Evolutionary conservation across 2,888 invertebrate species (phyloP), one percentile per base, ranked within the genome.

Genomic region (Galerucella calmariensis): DNA sequence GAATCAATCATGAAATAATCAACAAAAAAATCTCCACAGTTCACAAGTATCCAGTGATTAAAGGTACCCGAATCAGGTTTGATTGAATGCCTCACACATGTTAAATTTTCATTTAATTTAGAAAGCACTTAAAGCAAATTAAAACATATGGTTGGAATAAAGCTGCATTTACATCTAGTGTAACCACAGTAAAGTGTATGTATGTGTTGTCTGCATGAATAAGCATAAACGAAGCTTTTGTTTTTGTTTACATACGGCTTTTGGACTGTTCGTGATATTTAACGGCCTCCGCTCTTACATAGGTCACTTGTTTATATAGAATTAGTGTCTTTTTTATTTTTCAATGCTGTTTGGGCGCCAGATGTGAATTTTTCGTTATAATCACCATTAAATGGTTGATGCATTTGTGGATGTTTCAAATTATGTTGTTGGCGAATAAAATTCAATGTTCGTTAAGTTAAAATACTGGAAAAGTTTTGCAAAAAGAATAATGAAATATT

Each of bases 91-190:
- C n/a, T n/a, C 46, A 71, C 62, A 71, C 71, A 65, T 71, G 71
- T 71, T 53, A 71, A 71, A 65, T 65, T 71, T 71, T 71, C 71
- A 65, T 71, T 71, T 65, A 65, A 71, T 71, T 71, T 71, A 71
- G 58, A 71, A 71, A 71, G 56, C 71, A 71, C 71, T 71, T 71
- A 71, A 56, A 56, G n/a, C 65, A 65, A 71, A 71, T 71, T 71
- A 65, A 71, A 71, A 71, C 71, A 71, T 65, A 71, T 71, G 71
- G 71, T 20, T 8, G 44, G 58, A 71, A 71, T 71, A 71, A 71
- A 65, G 44, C 69, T 69, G 58, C 61, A 48, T 61, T 69, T 61
- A 69, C 61, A 61, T 61, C 69, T 69, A 61, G 44, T 14, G 8
- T 41, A 58, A 58, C 71, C 65, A 44, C 71, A 71, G 5, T 71